Evolutionary conservation across 2,113 vertebrate genomes (phyloP), one percentile per base, ranked within the genome.

Genomic region (Heloderma charlesbogerti): DNA sequence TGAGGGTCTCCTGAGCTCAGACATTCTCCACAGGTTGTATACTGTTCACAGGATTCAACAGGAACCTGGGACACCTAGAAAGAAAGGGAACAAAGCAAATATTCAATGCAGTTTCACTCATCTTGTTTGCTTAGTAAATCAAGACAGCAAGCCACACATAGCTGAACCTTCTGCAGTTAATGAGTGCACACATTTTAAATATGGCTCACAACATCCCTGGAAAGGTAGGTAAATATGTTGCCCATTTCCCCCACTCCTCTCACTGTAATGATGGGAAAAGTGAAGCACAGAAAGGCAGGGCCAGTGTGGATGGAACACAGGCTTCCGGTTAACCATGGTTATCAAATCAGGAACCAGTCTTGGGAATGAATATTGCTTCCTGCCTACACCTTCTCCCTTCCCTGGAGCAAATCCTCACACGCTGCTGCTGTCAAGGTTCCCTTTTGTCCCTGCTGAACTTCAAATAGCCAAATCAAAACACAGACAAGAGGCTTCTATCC

Each of bases 1-100:
- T 99, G 99, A 1, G 99, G 99, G 92, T 99, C 99, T 16, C 99
- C 99, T 0, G 99, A 99, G 95, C 99, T 99, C 95, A 99, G 97
- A 89, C 99, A 99, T 96, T 99, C 98, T 40, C 98, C 97, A 71
- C 99, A 99, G 4, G 98, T 99, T 3, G 97, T 98, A 83, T 99
- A 99, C 97, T 99, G 99, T 95, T 99, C 98, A 4, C 99, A 99
- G 0, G 98, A 98, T 95, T 99, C 99, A 88, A 99, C 98, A 0
- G 99, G 99, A 89, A 99, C 98, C 88, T 98, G 98, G 60, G 97
- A 98, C 88, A 99, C 98, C 99, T 99, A 97, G 63, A 92, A 88
- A 37, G 84, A 82, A 81, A 84, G 91, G 63, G 85, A 66, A 93
- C 85, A 66, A 51, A 90, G 31, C 31, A 88, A 1, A 2, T 37